A percentile compares a stretch with the other conserved stretches of the same genome.
These are phyloP conservation scores for Spongilla lacustris DNA, from an alignment of 37 sponge, comb jelly and placozoan species.

Conservation along the genomic window DNA sequence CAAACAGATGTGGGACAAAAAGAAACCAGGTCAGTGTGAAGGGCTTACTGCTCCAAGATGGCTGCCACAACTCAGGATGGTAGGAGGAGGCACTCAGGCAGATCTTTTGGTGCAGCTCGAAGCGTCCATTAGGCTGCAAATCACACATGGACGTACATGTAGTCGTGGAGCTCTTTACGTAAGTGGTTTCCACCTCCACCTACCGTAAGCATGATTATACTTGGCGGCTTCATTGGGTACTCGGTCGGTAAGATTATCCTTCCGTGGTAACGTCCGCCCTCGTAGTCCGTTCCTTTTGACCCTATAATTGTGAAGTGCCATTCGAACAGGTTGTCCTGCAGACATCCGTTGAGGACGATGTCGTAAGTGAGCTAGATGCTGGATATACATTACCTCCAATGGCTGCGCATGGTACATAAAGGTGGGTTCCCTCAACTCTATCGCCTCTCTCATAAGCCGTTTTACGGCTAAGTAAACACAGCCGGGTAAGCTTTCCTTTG, in stretches of 20 bases:
- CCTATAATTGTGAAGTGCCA: constrained; percentile 99
- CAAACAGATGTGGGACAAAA: neutral
- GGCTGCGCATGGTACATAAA: constrained; percentile 91
- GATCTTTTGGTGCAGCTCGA: constrained; percentile 91
- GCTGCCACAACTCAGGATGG: constrained; percentile 99
- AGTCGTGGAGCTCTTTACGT: neutral
- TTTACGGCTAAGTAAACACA: constrained; percentile 76
- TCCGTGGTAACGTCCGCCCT: constrained; percentile 94
- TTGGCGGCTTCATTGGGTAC: constrained; percentile 99
- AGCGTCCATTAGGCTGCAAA: constrained; percentile 92
- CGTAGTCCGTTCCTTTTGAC: constrained; percentile 81
- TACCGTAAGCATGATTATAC: constrained; percentile 91
- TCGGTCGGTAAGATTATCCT: constrained; percentile 92
- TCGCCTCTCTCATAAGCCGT: constrained; percentile 96
- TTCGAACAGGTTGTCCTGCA: constrained; percentile 93
- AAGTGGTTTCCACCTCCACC: neutral
- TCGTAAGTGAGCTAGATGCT: too few species aligned
- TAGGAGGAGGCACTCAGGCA: constrained; percentile 95
- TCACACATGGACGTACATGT: neutral
- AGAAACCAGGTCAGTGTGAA: neutral
- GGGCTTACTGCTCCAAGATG: constrained; percentile 99
- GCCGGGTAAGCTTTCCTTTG: neutral
- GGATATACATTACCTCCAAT: constrained; percentile 66
- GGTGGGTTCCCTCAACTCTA: constrained; percentile 90
- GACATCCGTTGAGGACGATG: neutral